phyloP scores from a whole-genome alignment of 2,113 vertebrate genomes.

The Passerina amoena region DNA sequence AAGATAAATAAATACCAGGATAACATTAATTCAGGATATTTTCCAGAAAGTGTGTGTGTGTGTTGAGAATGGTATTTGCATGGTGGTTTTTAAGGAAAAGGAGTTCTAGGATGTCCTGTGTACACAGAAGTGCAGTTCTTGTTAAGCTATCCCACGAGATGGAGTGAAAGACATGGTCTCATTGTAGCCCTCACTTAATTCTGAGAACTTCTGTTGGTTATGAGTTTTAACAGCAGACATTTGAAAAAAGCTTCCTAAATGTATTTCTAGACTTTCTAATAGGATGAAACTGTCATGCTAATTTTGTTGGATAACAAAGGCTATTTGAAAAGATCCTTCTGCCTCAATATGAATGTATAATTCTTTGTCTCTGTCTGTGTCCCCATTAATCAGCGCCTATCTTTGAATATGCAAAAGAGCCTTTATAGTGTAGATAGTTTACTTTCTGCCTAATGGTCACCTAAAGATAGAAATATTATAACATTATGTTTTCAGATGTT shows the following conservation, averaged over 20 bases:
- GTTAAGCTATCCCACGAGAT: not conserved
- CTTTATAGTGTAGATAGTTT: not conserved
- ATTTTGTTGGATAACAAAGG: not conserved
- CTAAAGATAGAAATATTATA: not conserved
- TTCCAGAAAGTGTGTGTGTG: not conserved
- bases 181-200: not conserved
- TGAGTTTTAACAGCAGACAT: not conserved
- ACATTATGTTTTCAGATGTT: not conserved
- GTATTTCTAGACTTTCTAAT: not conserved
- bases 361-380: not conserved
- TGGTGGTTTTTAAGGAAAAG: not conserved
- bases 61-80: not conserved
- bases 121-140: not conserved
- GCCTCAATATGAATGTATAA: not conserved
- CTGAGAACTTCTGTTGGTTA: not conserved
- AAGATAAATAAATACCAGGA: not conserved
- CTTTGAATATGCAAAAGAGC: not conserved
- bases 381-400: not conserved
- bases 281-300: not conserved
- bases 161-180: not conserved
- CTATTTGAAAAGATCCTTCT: not conserved
- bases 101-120: not conserved
- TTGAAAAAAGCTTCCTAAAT: not conserved
- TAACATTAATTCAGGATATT: not conserved
- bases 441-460: not conserved